Conservation (phyloP, 2,888 invertebrate genomes). For the Ophion obscuratus region DNA sequence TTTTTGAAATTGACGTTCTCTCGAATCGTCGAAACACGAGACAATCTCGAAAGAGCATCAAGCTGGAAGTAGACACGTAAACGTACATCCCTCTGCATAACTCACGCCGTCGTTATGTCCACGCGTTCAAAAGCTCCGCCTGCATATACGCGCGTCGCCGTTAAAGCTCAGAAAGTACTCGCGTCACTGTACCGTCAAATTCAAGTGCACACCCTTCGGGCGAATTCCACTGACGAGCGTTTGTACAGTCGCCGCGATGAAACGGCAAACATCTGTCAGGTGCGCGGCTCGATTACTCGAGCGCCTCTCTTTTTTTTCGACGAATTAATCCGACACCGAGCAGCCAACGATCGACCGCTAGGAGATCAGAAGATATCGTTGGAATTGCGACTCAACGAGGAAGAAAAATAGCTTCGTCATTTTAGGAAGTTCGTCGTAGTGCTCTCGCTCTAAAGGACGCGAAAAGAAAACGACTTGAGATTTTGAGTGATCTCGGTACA, state of each 20-base stretch:
- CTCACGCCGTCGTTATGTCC: neutral
- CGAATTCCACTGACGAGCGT: conserved; percentile 23
- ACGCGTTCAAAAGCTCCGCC: neutral
- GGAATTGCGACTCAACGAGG: conserved; percentile 4
- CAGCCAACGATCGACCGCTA: neutral
- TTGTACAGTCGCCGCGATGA: conserved; percentile 15
- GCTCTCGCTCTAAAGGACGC: neutral
- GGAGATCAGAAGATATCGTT: conserved; percentile 4
- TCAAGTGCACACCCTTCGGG: conserved; percentile 13
- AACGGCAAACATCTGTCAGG: conserved; percentile 40
- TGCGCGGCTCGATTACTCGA: conserved; percentile 46
- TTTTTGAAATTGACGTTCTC: neutral
- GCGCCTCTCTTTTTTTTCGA: conserved; percentile 10
- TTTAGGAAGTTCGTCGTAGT: neutral
- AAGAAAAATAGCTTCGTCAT: conserved; percentile 19
- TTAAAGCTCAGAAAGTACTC: conserved; percentile 23
- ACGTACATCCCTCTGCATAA: neutral
- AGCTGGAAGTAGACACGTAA: no score
- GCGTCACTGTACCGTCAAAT: neutral
- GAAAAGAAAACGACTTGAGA: conserved; percentile 19
- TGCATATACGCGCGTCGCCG: neutral
- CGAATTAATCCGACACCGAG: conserved; percentile 1
- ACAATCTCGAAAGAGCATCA: no score
- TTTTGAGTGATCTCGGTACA: conserved; percentile 20
- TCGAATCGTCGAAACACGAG: no score